Conservation (phyloP, 2,113 vertebrate genomes). For the Rhynchomys soricoides region DNA sequence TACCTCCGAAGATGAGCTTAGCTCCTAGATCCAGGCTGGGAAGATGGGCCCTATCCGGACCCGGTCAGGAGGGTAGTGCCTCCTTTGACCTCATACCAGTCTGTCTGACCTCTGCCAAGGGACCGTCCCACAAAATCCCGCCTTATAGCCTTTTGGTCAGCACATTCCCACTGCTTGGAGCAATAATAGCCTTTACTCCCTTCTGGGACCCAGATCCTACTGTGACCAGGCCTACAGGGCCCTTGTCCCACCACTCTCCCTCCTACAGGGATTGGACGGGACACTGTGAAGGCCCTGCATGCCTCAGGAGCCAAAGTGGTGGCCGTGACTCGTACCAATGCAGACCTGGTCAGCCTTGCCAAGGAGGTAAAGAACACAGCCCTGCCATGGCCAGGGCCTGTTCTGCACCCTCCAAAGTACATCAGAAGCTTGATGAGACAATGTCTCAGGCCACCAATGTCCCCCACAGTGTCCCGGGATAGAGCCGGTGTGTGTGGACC, state of each 20-base stretch:
- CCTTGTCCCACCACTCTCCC: too few relatives aligned
- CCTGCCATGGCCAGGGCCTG: rapidly evolving
- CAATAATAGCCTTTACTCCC: background rate
- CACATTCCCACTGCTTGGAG: background rate
- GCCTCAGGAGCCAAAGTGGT: constrained; percentile 88
- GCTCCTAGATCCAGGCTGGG: background rate
- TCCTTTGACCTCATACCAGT: background rate
- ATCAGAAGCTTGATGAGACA: background rate
- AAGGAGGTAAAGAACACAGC: constrained; percentile 84
- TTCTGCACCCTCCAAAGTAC: too few relatives aligned
- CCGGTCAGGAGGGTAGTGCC: background rate
- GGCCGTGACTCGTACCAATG: constrained; percentile 89
- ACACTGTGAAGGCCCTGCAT: constrained; percentile 88
- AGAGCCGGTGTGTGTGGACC: constrained; percentile 90
- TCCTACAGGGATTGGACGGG: constrained; percentile 90
- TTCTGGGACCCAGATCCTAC: too few relatives aligned
- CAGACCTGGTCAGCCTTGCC: constrained; percentile 89
- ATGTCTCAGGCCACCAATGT: background rate
- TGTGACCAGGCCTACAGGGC: background rate
- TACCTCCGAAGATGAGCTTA: background rate
- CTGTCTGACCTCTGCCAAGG: background rate
- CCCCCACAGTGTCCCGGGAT: constrained; percentile 88
- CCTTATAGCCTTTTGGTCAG: background rate
- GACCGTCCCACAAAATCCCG: too few relatives aligned
- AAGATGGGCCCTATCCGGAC: background rate